Base-by-base conservation (phyloP, 2,797 vertebrate genomes). In the Hoplostethus atlanticus region DNA sequence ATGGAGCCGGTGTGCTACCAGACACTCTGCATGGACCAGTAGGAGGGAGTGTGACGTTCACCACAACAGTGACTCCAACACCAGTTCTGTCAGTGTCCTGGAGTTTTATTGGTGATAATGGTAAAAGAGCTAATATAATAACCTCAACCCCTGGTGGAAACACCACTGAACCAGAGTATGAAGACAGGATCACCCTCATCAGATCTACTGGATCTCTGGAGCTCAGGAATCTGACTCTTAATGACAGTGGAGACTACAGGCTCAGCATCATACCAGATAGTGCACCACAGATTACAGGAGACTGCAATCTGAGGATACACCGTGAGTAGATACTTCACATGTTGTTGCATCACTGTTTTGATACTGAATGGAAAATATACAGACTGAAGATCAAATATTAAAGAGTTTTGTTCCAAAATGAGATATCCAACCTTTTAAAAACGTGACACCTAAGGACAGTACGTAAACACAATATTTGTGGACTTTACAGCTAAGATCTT, bases 171-270 rank as follows among this genome's bases (percentile, higher is more conserved):
- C 30, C 67, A 10, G 58, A 3, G 0, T 93, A 92, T 64, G 1
- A 2, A 59, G 61, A 4, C 74, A 88, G 91, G 77, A 51, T 88
- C 70, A 86, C 54, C 16, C 4, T 90, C 16, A 55, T 80, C 57
- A 58, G 0, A 31, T 28, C 28, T 44, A 84, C 77, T 50, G 90
- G 55, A 56, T 89, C 87, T 74, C 71, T 92, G 80, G 74, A 85
- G 85, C 83, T 92, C 66, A 84, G 76, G 34, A 46, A 67, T 42
- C 30, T 92, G 69, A 2, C 63, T 48, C 5, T 76, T 1, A 4
- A 0, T 38, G 91, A 92, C 38, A 68, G 0, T 57, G 90, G 91
- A 68, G 3, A 0, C 0, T 92, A 92, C 30, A 0, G 0, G 0
- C 13, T 90, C 6, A 0, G 0, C 0, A 17, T 80, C 16, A 0